Conservation (phyloP, 2,888 invertebrate genomes). For the Mantis religiosa region DNA sequence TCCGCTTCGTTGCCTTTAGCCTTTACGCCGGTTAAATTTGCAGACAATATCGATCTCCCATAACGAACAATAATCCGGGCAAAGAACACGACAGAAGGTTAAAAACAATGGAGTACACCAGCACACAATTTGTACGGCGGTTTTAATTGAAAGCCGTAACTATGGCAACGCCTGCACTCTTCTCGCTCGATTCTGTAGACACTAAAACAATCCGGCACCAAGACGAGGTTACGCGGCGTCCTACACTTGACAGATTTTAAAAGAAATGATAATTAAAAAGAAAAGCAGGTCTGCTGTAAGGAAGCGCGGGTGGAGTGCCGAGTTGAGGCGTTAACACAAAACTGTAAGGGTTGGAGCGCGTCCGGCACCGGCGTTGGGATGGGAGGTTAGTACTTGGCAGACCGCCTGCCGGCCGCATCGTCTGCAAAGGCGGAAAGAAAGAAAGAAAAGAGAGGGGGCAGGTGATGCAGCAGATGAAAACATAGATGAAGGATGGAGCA, state of each 20-base stretch:
- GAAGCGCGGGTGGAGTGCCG: neutral
- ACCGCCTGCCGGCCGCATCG: conserved; percentile 18
- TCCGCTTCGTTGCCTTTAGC: conserved; percentile 5
- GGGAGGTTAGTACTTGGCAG: neutral
- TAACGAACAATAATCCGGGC: conserved; percentile 8
- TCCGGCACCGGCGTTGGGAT: neutral
- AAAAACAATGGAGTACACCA: neutral
- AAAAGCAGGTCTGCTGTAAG: neutral
- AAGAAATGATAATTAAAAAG: neutral
- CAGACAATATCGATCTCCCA: conserved; percentile 12
- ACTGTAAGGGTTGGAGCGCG: neutral
- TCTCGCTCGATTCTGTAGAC: neutral
- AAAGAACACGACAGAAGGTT: neutral
- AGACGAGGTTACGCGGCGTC: neutral
- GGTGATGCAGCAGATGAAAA: neutral
- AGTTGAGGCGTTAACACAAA: neutral
- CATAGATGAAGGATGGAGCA: conserved; percentile 8
- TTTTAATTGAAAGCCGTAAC: neutral
- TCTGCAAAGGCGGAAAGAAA: neutral
- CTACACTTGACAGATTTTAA: neutral
- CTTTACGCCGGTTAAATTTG: conserved; percentile 15
- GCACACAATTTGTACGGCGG: neutral
- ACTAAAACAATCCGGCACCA: neutral
- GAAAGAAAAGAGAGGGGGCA: neutral
- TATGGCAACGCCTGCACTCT: neutral